phyloP scores from a whole-genome alignment of 2,113 vertebrate genomes.

The Thymallus thymallus region DNA sequence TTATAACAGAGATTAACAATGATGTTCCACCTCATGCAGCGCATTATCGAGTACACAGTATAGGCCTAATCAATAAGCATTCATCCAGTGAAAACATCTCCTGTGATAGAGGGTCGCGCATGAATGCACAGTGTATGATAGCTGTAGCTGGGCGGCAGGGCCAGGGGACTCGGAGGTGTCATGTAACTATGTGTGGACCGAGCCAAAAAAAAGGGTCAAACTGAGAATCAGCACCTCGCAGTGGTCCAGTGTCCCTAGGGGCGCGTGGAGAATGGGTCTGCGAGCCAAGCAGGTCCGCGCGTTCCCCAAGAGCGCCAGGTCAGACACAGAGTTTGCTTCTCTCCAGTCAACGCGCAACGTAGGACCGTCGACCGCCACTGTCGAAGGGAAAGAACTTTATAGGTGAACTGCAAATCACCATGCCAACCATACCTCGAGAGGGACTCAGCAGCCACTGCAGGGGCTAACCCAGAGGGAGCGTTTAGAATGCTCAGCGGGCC shows the following conservation, averaged over 20 bases:
- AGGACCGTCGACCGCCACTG: slow-evolving; percentile 81
- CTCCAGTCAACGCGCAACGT: slow-evolving; percentile 89
- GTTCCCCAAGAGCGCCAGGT: slow-evolving; percentile 79
- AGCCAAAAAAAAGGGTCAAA: slow-evolving; percentile 17
- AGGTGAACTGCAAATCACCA: slow-evolving; percentile 41
- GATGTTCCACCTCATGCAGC: neutral
- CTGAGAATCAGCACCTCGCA: slow-evolving; percentile 78
- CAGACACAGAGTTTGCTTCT: slow-evolving; percentile 76
- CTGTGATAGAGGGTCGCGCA: neutral
- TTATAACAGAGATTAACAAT: no score
- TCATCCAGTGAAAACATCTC: neutral
- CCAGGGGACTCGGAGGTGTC: neutral
- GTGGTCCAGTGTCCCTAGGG: slow-evolving; percentile 85
- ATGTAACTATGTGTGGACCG: neutral
- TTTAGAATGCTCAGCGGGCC: neutral
- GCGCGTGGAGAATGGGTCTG: slow-evolving; percentile 78
- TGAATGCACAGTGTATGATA: neutral
- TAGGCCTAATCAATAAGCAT: neutral
- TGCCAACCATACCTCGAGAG: slow-evolving; percentile 46
- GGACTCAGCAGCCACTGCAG: slow-evolving; percentile 9
- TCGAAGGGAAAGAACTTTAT: slow-evolving; percentile 54
- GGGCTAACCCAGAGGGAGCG: neutral
- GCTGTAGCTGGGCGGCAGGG: neutral
- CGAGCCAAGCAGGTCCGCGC: slow-evolving; percentile 76
- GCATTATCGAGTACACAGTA: neutral